These are phyloP conservation scores for Lordiphosa clarofinis DNA, from an alignment of 1,140 invertebrate species.

Conservation along the genomic window DNA sequence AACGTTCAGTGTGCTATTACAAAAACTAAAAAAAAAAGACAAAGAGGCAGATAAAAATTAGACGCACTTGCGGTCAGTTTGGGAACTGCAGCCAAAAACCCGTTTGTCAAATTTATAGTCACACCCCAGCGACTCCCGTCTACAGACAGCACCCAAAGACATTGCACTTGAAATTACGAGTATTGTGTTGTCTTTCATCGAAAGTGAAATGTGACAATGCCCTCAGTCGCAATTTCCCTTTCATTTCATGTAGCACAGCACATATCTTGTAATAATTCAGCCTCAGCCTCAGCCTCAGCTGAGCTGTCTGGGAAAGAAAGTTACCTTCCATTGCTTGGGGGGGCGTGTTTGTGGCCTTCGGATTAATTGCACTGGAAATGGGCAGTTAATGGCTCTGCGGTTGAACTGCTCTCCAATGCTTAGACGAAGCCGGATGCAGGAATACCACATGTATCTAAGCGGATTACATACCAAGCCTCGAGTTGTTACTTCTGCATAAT, in stretches of 20 bases:
- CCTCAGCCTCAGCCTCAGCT: too few relatives aligned
- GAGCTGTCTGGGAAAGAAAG: slow-evolving; percentile 28
- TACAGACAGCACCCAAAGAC: slow-evolving; percentile 27
- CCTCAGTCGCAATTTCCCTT: slow-evolving; percentile 63
- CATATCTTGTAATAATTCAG: slow-evolving; percentile 20
- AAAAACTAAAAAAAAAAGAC: slow-evolving; percentile 15
- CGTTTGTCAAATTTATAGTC: slow-evolving; percentile 50
- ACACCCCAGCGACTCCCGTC: slow-evolving; percentile 36
- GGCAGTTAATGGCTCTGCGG: too few relatives aligned
- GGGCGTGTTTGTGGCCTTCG: slow-evolving; percentile 24
- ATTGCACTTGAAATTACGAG: slow-evolving; percentile 11
- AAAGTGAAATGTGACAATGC: slow-evolving; percentile 77
- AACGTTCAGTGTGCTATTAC: slow-evolving; percentile 26
- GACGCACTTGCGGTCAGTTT: slow-evolving; percentile 63
- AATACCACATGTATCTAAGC: too few relatives aligned
- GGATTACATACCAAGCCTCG: too few relatives aligned
- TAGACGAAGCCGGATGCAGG: slow-evolving; percentile 14
- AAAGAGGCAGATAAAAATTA: slow-evolving; percentile 68
- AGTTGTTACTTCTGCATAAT: slow-evolving; percentile 15
- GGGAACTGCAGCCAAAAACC: slow-evolving; percentile 20
- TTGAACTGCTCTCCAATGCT: too few relatives aligned
- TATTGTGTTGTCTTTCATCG: slow-evolving; percentile 26
- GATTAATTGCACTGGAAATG: slow-evolving; percentile 30
- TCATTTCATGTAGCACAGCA: slow-evolving; percentile 45
- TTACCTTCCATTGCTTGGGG: slow-evolving; percentile 11